Percentiles rank a stretch among this genome's conserved stretches.
phyloP scores from a whole-genome alignment of 2,888 invertebrate species.

The Drosophila mayaguana region DNA sequence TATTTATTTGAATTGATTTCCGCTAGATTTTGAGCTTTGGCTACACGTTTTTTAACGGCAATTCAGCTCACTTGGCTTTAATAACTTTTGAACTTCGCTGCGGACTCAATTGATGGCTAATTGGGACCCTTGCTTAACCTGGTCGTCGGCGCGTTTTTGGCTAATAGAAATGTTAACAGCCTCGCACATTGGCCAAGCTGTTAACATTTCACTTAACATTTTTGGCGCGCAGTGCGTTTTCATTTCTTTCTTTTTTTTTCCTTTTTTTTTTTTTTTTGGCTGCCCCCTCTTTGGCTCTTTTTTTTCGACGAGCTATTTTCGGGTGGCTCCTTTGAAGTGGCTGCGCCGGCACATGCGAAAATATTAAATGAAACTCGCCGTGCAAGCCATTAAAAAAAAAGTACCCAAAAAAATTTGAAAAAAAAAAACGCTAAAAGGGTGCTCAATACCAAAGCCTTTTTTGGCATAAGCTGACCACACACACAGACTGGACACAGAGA shows the following conservation, averaged over 20 bases:
- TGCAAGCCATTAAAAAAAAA: conserved; percentile 30
- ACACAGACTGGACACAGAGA: conserved; percentile 58
- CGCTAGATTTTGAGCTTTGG: too few species aligned
- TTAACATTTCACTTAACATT: conserved; percentile 79
- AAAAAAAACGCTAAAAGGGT: conserved; percentile 68
- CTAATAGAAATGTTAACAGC: conserved; percentile 73
- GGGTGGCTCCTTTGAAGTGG: conserved; percentile 72
- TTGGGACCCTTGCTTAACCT: conserved; percentile 2
- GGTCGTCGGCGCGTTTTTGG: conserved; percentile 31
- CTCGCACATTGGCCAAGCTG: conserved; percentile 53
- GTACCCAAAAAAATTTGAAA: conserved; percentile 21
- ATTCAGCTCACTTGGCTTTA: neutral
- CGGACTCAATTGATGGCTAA: conserved; percentile 22
- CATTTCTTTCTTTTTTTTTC: neutral
- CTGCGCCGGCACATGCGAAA: conserved; percentile 70
- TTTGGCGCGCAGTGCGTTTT: conserved; percentile 60
- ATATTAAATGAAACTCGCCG: conserved; percentile 75
- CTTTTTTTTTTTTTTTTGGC: neutral
- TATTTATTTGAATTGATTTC: too few species aligned
- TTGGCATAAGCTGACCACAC: conserved; percentile 76
- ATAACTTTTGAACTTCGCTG: neutral
- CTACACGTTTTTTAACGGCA: neutral
- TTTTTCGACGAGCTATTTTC: conserved; percentile 37
- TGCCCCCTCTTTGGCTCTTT: neutral
- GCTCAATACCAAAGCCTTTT: conserved; percentile 77